Evolutionary conservation across 2,888 invertebrate genomes (phyloP).

Genomic region (Heliconius charithonia): DNA sequence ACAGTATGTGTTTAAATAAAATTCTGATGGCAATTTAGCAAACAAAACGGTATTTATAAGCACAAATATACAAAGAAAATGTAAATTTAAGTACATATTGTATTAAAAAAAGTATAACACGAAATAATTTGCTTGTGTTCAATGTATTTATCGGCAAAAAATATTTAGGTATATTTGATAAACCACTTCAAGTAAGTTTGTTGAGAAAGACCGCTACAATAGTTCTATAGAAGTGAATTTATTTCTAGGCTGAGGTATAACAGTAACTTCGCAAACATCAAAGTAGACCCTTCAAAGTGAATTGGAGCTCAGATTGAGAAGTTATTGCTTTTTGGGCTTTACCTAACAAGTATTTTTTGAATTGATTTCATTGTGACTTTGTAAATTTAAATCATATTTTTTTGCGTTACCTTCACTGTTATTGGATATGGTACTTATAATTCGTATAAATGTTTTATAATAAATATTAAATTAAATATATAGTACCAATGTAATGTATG

Average conservation of each 20-base stretch:
- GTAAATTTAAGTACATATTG: no score
- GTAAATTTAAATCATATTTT: not conserved
- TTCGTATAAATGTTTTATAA: no score
- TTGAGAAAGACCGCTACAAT: constrained; percentile 30
- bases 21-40: no score
- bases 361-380: constrained; percentile 11
- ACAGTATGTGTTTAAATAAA: no score
- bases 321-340: constrained; percentile 25
- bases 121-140: no score
- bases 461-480: no score
- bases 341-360: constrained; percentile 13
- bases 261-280: constrained; percentile 30
- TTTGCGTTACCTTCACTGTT: not conserved
- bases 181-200: constrained; percentile 41
- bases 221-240: constrained; percentile 32
- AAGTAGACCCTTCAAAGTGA: constrained; percentile 32
- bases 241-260: constrained; percentile 28
- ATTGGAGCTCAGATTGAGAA: constrained; percentile 25
- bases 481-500: no score
- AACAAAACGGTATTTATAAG: no score
- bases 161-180: constrained; percentile 28
- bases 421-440: no score
- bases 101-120: no score
- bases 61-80: no score
- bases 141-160: no score